A percentile compares a stretch with the other conserved stretches of the same genome.
Conservation (phyloP, 2,113 vertebrate genomes). For the Taurulus bubalis region DNA sequence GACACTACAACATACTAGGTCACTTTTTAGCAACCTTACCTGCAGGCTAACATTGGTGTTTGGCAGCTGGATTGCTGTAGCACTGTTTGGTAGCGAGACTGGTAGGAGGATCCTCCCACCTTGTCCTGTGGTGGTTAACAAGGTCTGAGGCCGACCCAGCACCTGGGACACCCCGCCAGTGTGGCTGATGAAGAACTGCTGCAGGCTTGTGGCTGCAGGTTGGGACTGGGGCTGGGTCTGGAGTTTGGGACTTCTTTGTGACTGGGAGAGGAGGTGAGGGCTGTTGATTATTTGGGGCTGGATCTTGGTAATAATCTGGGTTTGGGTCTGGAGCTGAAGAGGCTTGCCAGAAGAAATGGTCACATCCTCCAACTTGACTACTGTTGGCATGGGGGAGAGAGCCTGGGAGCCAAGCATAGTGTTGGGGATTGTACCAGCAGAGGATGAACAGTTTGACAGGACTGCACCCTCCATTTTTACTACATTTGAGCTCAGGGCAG, state of each 20-base stretch:
- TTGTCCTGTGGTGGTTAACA: slow-evolving; percentile 87
- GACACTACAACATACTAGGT: not conserved
- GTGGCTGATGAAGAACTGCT: slow-evolving; percentile 90
- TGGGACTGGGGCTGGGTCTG: slow-evolving; percentile 50
- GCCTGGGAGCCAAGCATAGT: slow-evolving; percentile 52
- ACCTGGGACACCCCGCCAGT: slow-evolving; percentile 85
- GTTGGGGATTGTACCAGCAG: slow-evolving; percentile 27
- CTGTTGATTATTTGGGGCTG: slow-evolving; percentile 45
- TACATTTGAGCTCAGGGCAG: slow-evolving; percentile 41
- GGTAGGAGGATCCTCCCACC: slow-evolving; percentile 91
- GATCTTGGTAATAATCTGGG: slow-evolving; percentile 60
- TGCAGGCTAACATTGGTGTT: slow-evolving; percentile 88
- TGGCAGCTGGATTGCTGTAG: slow-evolving; percentile 89
- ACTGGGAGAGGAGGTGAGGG: slow-evolving; percentile 37
- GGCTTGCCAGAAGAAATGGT: slow-evolving; percentile 67
- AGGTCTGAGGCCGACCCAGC: slow-evolving; percentile 88
- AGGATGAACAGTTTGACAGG: slow-evolving; percentile 69
- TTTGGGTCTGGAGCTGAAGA: slow-evolving; percentile 55
- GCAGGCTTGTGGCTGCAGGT: slow-evolving; percentile 75
- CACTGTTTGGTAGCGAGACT: slow-evolving; percentile 87
- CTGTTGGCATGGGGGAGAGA: slow-evolving; percentile 26
- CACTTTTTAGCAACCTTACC: slow-evolving; percentile 73
- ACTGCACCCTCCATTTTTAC: slow-evolving; percentile 78
- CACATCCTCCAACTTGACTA: slow-evolving; percentile 83
- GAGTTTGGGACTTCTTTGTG: slow-evolving; percentile 65